A percentile compares a stretch with the other conserved stretches of the same genome.
Conservation (phyloP, 2,888 invertebrate species). For the Apamea epomidion region DNA sequence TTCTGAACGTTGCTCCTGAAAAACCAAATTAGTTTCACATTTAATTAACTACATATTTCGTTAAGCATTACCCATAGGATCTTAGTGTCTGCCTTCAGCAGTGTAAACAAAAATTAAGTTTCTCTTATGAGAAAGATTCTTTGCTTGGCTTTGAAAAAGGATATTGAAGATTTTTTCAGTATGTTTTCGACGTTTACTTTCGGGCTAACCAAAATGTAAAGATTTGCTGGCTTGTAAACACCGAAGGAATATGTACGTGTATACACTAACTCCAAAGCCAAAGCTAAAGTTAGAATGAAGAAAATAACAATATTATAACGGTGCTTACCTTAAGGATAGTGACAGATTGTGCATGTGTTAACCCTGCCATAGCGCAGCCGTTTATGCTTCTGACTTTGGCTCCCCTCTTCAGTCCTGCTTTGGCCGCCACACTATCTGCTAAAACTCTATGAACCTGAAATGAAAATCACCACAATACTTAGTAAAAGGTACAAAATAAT, state of each 20-base stretch:
- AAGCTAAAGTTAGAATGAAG: no score
- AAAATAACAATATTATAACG: conserved; percentile 9
- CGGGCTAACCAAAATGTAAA: background rate
- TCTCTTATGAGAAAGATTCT: background rate
- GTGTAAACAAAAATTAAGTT: background rate
- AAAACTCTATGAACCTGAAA: conserved; percentile 96
- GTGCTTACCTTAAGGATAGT: conserved; percentile 94
- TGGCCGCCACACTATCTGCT: conserved; percentile 96
- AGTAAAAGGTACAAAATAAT: background rate
- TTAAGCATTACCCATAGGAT: background rate
- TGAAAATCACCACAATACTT: background rate
- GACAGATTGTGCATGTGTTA: conserved; percentile 96
- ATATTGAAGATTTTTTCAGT: background rate
- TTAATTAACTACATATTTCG: background rate
- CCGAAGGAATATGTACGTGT: background rate
- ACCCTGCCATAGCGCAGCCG: conserved; percentile 94
- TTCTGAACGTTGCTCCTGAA: conserved; percentile 94
- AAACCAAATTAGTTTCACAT: conserved; percentile 23
- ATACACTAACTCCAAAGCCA: background rate
- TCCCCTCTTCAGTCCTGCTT: conserved; percentile 96
- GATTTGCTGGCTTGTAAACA: background rate
- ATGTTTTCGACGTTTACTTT: background rate
- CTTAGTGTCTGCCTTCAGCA: background rate
- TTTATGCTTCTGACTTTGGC: conserved; percentile 97
- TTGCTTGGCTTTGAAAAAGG: background rate